phyloP scores from a whole-genome alignment of 1,140 invertebrate genomes.

The Orussus abietinus region DNA sequence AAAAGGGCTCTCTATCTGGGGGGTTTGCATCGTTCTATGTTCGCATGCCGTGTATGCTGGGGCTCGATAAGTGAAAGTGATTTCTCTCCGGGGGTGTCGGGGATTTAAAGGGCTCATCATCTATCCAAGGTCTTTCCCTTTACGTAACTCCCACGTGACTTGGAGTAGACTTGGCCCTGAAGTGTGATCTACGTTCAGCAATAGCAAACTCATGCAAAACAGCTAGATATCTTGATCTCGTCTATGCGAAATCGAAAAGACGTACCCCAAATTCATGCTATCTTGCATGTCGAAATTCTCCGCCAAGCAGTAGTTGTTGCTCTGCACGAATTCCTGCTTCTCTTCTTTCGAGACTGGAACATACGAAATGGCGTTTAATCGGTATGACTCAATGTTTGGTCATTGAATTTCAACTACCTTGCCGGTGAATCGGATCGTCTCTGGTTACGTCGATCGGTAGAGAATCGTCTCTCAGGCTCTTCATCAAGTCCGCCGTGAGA shows the following conservation, averaged over 20 bases:
- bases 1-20: too few species aligned
- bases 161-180: too few species aligned
- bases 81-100: too few species aligned
- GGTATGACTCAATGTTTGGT: too few species aligned
- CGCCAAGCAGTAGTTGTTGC: conserved; percentile 48
- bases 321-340: conserved; percentile 46
- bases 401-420: conserved; percentile 30
- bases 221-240: background rate
- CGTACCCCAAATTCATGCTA: conserved; percentile 37
- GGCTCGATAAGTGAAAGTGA: too few species aligned
- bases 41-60: too few species aligned
- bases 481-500: conserved; percentile 91
- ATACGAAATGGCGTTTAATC: conserved; percentile 7
- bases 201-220: too few species aligned
- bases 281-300: conserved; percentile 50
- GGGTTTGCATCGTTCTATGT: too few species aligned
- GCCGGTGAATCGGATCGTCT: conserved; percentile 68
- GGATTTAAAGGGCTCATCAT: too few species aligned
- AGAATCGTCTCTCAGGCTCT: conserved; percentile 88
- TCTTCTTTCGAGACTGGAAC: conserved; percentile 46
- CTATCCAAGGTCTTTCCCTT: too few species aligned
- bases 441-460: conserved; percentile 87
- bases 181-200: too few species aligned
- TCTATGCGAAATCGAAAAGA: conserved; percentile 9
- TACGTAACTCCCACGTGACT: too few species aligned